Base-by-base conservation (phyloP, 2,113 vertebrate species). In the Pomatorhinus ruficollis region DNA sequence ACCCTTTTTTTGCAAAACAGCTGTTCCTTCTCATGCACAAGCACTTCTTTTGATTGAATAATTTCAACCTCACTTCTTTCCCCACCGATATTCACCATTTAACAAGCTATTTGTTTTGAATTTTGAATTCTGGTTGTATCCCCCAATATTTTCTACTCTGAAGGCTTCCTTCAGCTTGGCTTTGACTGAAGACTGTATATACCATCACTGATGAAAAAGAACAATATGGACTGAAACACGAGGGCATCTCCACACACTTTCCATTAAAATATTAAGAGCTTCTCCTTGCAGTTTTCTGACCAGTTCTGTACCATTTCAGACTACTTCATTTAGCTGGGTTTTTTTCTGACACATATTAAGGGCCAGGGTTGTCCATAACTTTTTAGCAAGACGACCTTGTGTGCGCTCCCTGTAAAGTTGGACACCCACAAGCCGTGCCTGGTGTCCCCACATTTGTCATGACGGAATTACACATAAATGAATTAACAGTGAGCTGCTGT, bases 1-100 rank as follows among this genome's bases (percentile, higher is more conserved):
- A 40, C 3, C 5, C 4, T 35, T 27, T 42, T 65, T 57, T 27
- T 49, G 12, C 39, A 82, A 85, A 94, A 50, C 45, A 15, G 18
- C 19, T 30, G 12, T 35, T 76, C 40, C 21, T 68, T 80, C 35
- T 63, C 16, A 14, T 8, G 3, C 28, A 52, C 9, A 10, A 53
- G 9, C 6, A 45, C 28, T 45, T 12, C 27, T 21, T 65, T 28
- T 2, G 0, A 39, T 0, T n/a, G 16, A 28, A 30, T 12, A 16
- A 31, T 35, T 76, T 83, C 44, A 68, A 8, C 6, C 9, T 79
- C 13, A 4, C 4, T 59, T 60, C 24, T 70, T 54, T 76, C 19
- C 33, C 30, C 18, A 44, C 0, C 60, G 21, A 44, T 45, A 64
- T 6, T 71, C n/a, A 56, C 15, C 20, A 42, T n/a, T 50, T 35